These are phyloP conservation scores for Heliangelus exortis DNA, from an alignment of 2,797 vertebrate species.

Conservation along the genomic window DNA sequence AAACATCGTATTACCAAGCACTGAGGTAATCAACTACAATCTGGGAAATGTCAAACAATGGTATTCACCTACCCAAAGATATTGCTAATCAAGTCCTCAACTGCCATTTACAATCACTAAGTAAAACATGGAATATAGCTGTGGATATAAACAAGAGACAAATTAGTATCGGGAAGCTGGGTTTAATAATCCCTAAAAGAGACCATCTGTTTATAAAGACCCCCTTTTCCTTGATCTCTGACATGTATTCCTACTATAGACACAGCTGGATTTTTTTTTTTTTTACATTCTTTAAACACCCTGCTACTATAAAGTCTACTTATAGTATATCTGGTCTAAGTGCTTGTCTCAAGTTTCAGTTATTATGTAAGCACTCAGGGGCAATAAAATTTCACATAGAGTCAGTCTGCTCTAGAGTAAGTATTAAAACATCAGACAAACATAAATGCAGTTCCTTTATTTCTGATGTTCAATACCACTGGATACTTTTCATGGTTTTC, in stretches of 20 bases:
- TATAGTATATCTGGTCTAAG: conserved; percentile 34
- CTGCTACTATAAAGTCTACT: conserved; percentile 55
- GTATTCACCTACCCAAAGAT: conserved; percentile 59
- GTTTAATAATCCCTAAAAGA: conserved; percentile 74
- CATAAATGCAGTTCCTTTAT: neutral
- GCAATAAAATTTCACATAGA: conserved; percentile 67
- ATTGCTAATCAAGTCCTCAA: conserved; percentile 65
- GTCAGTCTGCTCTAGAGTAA: conserved; percentile 21
- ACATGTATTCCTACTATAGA: conserved; percentile 53
- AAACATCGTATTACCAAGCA: conserved; percentile 54
- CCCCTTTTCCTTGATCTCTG: conserved; percentile 60
- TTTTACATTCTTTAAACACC: conserved; percentile 31
- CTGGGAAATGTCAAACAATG: conserved; percentile 76
- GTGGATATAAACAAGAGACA: conserved; percentile 66
- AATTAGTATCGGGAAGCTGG: conserved; percentile 69
- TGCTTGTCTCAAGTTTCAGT: conserved; percentile 64
- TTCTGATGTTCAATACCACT: neutral
- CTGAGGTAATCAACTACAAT: conserved; percentile 66
- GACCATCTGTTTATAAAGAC: conserved; percentile 71
- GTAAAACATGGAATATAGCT: conserved; percentile 62
- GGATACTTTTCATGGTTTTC: neutral
- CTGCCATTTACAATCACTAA: conserved; percentile 73
- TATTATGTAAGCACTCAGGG: conserved; percentile 70
- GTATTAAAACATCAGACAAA: conserved; percentile 3
- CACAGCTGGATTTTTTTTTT: neutral